A percentile compares a stretch with the other conserved stretches of the same genome.
Evolutionary conservation across 2,797 vertebrate species (phyloP).

Genomic region (Gymnopithys bicolor): DNA sequence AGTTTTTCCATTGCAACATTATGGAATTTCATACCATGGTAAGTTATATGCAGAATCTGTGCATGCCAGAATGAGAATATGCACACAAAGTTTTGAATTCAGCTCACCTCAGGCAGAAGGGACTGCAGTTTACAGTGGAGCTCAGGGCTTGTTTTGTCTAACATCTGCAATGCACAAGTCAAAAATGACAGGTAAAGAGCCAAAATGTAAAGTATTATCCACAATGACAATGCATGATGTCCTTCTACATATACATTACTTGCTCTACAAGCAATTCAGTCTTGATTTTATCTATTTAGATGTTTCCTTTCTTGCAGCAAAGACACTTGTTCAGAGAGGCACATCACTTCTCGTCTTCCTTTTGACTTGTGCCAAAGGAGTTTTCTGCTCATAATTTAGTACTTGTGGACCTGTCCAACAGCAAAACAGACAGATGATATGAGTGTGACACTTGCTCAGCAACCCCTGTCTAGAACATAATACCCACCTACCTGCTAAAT

Average conservation of each 20-base stretch:
- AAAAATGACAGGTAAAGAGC: not conserved
- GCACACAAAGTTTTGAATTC: constrained; percentile 1
- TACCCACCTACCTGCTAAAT: not conserved
- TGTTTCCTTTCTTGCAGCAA: not conserved
- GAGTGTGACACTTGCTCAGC: not conserved
- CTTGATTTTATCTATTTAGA: not conserved
- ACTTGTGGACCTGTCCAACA: not conserved
- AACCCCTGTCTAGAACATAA: not conserved
- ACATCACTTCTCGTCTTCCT: not conserved
- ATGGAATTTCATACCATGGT: not conserved
- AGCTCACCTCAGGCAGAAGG: not conserved
- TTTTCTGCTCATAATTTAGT: not conserved
- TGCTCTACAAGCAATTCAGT: not conserved
- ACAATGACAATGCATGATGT: not conserved
- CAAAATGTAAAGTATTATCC: not conserved
- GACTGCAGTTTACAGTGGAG: not conserved
- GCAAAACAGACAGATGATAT: not conserved
- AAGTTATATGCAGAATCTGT: not conserved
- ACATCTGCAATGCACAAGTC: not conserved
- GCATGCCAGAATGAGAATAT: not conserved
- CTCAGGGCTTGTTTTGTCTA: not conserved
- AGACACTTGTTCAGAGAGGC: not conserved
- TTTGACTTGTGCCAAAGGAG: not conserved
- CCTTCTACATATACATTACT: not conserved
- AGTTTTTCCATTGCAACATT: constrained; percentile 8